Percentiles rank a stretch among this genome's conserved stretches.
These are phyloP conservation scores for Bujurquina vittata DNA, from an alignment of 2,113 vertebrate species.

Conservation along the genomic window DNA sequence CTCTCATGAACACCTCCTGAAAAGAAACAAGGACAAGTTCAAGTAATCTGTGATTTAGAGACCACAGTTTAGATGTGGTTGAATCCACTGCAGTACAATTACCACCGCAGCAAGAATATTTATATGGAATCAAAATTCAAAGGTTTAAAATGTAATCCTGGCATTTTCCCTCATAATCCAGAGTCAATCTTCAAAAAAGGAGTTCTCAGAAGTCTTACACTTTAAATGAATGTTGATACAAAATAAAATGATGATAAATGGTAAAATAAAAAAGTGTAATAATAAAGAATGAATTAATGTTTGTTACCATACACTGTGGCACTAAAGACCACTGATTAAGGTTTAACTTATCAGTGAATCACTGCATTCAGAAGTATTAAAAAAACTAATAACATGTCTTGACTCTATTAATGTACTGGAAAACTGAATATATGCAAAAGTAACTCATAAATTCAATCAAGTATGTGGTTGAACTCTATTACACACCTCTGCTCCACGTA, in stretches of 20 bases:
- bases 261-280: not conserved
- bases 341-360: not conserved
- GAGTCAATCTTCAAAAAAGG: not conserved
- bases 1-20: conserved; percentile 36
- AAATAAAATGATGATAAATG: not conserved
- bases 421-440: not conserved
- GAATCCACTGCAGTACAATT: not conserved
- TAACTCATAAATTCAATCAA: not conserved
- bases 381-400: not conserved
- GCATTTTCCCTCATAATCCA: not conserved
- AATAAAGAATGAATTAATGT: not conserved
- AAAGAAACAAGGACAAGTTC: not conserved
- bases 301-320: not conserved
- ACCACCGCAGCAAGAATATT: not conserved
- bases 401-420: not conserved
- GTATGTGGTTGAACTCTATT: not conserved
- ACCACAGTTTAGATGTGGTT: not conserved
- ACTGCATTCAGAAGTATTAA: not conserved
- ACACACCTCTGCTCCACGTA: conserved; percentile 71
- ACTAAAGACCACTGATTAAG: not conserved
- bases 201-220: not conserved
- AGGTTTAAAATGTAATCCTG: not conserved
- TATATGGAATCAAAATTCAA: not conserved
- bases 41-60: not conserved
- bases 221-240: not conserved